Base-by-base conservation (phyloP, 2,797 vertebrate species). In the Channallabes apus region DNA sequence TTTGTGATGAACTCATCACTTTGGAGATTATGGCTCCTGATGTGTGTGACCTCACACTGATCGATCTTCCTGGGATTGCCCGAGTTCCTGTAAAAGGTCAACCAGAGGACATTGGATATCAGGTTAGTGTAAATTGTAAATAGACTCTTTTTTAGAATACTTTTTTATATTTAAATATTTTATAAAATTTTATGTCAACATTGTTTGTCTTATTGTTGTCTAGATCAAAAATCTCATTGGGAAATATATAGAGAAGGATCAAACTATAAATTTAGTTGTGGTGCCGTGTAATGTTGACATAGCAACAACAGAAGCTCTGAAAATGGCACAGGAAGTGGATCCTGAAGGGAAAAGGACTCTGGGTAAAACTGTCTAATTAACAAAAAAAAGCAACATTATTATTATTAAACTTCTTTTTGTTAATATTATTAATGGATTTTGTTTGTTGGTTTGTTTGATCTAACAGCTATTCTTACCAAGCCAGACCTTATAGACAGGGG, bases 21-120 rank as follows among this genome's bases (percentile, higher is more conserved):
- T 87, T 96, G 72, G 94, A 96, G 84, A 67, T 96, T 85, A 35
- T 3, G 6, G 95, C 95, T n/a, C 89, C 93, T 0, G 67, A 93
- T 0, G 94, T 95, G 24, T 94, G 94, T 3, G 95, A 96, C 8
- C 89, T 96, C 88, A 96, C 95, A 0, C 87, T 96, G n/a, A 96
- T 95, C 18, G 96, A 96, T 89, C 92, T 96, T 4, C 95, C 95
- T 1, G 95, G 95, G 4, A 38, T 38, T 38, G 38, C 38, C 38
- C 38, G 38, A 1, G 38, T 38, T 38, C 38, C 38, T 38, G 38
- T 38, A 38, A 38, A 38, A 38, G 85, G 94, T 41, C 95, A 96
- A 86, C 94, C 94, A 24, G 59, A 46, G 3, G 92, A 96, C 83
- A 95, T 95, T 1, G 93, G 91, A 56, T 12, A 88, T 0, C 91